Percentiles rank a stretch among this genome's conserved stretches.
These are phyloP conservation scores for Eristalis intricaria DNA, from an alignment of 2,888 invertebrate genomes.

Conservation along the genomic window DNA sequence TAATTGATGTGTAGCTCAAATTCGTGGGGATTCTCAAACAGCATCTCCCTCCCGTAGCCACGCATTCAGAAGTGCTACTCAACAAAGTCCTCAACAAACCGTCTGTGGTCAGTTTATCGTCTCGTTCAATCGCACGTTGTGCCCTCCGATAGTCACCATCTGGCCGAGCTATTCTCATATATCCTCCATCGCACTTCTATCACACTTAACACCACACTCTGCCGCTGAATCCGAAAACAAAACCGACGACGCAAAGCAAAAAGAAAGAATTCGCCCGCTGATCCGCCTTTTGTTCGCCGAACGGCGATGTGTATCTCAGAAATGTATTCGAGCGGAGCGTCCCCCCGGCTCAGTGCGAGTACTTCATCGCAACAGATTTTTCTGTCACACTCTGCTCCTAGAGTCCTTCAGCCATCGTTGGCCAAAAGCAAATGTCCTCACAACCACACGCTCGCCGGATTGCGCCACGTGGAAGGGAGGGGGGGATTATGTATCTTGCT, in stretches of 20 bases:
- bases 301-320: constrained; percentile 34
- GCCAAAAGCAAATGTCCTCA: constrained; percentile 66
- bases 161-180: constrained; percentile 54
- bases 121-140: constrained; percentile 5
- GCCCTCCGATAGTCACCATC: constrained; percentile 51
- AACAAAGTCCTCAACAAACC: constrained; percentile 19
- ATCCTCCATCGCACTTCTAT: constrained; percentile 58
- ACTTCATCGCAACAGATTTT: constrained; percentile 71
- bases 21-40: too few species aligned
- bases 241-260: neutral
- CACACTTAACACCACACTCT: constrained; percentile 63
- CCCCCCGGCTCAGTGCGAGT: constrained; percentile 5
- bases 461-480: neutral
- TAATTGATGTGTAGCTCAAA: too few species aligned
- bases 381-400: constrained; percentile 49
- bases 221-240: constrained; percentile 17
- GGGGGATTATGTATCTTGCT: constrained; percentile 12
- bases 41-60: too few species aligned
- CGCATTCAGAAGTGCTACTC: neutral
- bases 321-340: constrained; percentile 30
- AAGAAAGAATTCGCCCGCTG: neutral
- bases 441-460: constrained; percentile 21
- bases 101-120: constrained; percentile 59
- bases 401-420: constrained; percentile 33
- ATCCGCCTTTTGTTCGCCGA: constrained; percentile 47